Evolutionary conservation across 2,888 invertebrate species (phyloP).

Genomic region (Brenthis hecate): DNA sequence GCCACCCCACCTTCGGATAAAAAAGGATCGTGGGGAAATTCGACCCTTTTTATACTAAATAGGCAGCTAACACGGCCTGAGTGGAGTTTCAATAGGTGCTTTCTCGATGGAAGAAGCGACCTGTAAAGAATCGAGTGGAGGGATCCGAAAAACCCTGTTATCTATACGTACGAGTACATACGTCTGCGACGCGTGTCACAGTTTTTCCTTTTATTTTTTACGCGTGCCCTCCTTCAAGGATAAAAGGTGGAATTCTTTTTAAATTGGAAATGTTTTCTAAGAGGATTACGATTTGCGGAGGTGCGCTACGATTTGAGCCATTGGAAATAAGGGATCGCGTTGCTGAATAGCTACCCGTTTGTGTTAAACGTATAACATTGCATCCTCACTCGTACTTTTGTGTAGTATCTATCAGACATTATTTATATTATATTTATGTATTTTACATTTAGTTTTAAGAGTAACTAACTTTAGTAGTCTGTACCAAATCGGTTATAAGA

Average conservation of each 20-base stretch:
- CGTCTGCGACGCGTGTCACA: conserved; percentile 64
- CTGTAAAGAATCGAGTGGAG: conserved; percentile 77
- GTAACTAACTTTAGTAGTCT: no score
- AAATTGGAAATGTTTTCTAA: conserved; percentile 83
- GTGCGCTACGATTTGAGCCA: conserved; percentile 65
- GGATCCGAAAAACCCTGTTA: conserved; percentile 61
- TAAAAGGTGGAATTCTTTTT: conserved; percentile 80
- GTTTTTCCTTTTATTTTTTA: conserved; percentile 81
- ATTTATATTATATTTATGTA: no score
- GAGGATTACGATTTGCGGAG: conserved; percentile 82
- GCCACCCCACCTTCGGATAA: conserved; percentile 70
- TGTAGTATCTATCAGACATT: no score
- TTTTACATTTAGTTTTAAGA: no score
- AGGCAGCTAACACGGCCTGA: conserved; percentile 82
- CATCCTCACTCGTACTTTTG: no score
- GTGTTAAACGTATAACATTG: conserved; percentile 57
- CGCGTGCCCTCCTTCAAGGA: conserved; percentile 77
- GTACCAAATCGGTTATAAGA: no score
- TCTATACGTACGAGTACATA: conserved; percentile 51
- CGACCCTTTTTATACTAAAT: conserved; percentile 83
- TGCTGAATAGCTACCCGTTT: conserved; percentile 57
- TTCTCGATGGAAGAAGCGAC: conserved; percentile 80
- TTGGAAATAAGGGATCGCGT: conserved; percentile 68
- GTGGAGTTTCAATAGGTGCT: conserved; percentile 83
- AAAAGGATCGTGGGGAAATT: conserved; percentile 78